Evolutionary conservation across 2,797 vertebrate species (phyloP).

Genomic region (Corythornis leucogaster): DNA sequence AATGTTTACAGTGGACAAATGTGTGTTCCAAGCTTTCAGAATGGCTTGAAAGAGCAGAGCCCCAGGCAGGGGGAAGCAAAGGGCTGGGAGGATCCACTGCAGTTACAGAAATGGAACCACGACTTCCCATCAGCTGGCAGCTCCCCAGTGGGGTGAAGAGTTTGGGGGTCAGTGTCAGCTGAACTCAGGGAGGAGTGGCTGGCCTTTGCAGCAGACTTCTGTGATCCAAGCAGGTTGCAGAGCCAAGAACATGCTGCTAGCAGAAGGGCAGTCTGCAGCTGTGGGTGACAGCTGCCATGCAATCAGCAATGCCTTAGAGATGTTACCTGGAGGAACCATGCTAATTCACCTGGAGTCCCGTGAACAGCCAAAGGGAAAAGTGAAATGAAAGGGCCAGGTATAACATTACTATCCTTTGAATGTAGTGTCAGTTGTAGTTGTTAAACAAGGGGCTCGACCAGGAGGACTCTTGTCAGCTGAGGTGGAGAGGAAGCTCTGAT

Average conservation of each 20-base stretch:
- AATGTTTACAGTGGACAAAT: slow-evolving; percentile 66
- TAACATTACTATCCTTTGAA: neutral
- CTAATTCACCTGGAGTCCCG: slow-evolving; percentile 33
- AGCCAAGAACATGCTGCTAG: slow-evolving; percentile 72
- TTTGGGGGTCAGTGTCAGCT: slow-evolving; percentile 13
- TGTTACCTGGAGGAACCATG: slow-evolving; percentile 53
- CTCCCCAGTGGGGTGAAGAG: slow-evolving; percentile 50
- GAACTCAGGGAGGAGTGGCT: slow-evolving; percentile 63
- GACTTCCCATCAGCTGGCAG: slow-evolving; percentile 16
- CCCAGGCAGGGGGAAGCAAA: slow-evolving; percentile 37
- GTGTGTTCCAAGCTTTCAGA: slow-evolving; percentile 68
- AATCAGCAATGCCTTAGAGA: slow-evolving; percentile 39
- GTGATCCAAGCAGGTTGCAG: slow-evolving; percentile 67
- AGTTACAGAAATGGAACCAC: slow-evolving; percentile 34
- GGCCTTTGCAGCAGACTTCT: slow-evolving; percentile 71
- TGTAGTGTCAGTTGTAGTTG: slow-evolving; percentile 46
- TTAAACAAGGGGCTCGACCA: slow-evolving; percentile 44
- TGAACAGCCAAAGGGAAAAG: slow-evolving; percentile 4
- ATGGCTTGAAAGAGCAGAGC: slow-evolving; percentile 53
- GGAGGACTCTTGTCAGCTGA: neutral
- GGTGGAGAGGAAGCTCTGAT: slow-evolving; percentile 44
- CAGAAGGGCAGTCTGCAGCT: slow-evolving; percentile 69
- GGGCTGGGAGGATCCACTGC: slow-evolving; percentile 55
- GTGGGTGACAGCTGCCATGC: slow-evolving; percentile 56
- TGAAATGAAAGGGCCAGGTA: slow-evolving; percentile 22